Evolutionary conservation across 1,140 invertebrate species (phyloP), one percentile per base, ranked within the genome.

Genomic region (Thaumetopoea pityocampa): DNA sequence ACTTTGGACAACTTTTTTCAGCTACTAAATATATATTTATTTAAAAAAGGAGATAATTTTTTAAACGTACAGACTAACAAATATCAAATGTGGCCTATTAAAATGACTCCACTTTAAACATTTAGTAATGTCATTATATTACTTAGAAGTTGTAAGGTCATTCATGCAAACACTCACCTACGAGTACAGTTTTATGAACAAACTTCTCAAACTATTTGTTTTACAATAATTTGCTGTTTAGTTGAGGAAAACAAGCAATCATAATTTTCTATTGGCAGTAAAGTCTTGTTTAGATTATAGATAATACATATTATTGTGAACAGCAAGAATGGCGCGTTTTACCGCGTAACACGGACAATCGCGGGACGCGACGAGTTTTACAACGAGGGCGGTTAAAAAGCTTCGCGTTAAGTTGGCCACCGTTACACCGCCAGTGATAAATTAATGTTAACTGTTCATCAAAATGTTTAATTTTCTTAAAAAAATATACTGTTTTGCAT

Each of bases 281-380:
- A 60, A 70, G 55, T 47, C 42, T 43, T 68, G 67, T 55, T 74
- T 70, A 70, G 64, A 63, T 77, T 62, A 67, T 71, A 63, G 55
- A 63, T 66, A 67, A 68, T 67, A 68, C 70, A 57, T 54, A 67
- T 77, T 70, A 71, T 59, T 59, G 52, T 34, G 67, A 47, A 51
- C 51, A 51, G 53, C 57, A 68, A 77, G 67, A 72, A 78, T 61
- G 69, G 62, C 43, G 57, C 45, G 53, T 72, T 78, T 79, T 79
- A 77, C 68, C 67, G 78, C 72, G 78, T 79, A 82, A 79, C 67
- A 67, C 72, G 78, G 73, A 78, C 76, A 81, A 78, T 79, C 65
- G 68, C 65, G n/a, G n/a, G 57, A 67, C 51, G 64, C 59, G 63
- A 51, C 50, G 42, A 57, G 35, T 72, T 82, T 79, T 79, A 79